Percentiles rank a stretch among this genome's conserved stretches.
Evolutionary conservation across 2,113 vertebrate genomes (phyloP).

Genomic region (Phaetusa simplex): DNA sequence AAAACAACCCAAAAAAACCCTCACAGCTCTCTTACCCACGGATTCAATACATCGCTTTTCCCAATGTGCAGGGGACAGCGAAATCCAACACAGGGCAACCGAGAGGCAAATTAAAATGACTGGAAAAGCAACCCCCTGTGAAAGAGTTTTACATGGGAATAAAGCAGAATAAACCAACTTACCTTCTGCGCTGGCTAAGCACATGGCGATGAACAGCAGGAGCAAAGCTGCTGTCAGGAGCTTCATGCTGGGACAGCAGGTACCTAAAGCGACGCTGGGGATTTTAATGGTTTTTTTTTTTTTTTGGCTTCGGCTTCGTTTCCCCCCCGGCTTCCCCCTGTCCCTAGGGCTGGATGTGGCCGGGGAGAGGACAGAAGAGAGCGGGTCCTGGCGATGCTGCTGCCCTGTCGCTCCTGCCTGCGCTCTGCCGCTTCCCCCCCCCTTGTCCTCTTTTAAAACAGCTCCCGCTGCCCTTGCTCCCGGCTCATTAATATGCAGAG

Average conservation of each 20-base stretch:
- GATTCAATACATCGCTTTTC: accelerated
- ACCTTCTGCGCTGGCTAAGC: conserved; percentile 87
- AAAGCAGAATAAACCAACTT: conserved; percentile 40
- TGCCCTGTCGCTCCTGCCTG: background rate
- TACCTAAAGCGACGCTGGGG: background rate
- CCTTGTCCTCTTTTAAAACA: conserved; percentile 85
- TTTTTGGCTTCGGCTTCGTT: background rate
- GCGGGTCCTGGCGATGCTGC: background rate
- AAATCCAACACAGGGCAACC: background rate
- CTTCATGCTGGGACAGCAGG: conserved; percentile 82
- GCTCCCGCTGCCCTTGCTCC: conserved; percentile 73
- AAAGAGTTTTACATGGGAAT: background rate
- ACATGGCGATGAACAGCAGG: conserved; percentile 85
- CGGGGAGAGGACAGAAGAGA: background rate
- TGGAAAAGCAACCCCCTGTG: background rate
- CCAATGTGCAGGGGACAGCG: background rate
- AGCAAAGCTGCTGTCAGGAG: conserved; percentile 85
- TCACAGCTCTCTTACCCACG: background rate
- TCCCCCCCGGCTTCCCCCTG: background rate
- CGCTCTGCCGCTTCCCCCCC: conserved; percentile 10
- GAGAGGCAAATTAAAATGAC: background rate
- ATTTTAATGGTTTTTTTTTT: background rate
- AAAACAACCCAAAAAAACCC: background rate
- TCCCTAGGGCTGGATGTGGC: background rate
- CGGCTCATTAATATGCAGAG: conserved; percentile 95